phyloP scores from a whole-genome alignment of 2,797 vertebrate species.

The Cossypha caffra region DNA sequence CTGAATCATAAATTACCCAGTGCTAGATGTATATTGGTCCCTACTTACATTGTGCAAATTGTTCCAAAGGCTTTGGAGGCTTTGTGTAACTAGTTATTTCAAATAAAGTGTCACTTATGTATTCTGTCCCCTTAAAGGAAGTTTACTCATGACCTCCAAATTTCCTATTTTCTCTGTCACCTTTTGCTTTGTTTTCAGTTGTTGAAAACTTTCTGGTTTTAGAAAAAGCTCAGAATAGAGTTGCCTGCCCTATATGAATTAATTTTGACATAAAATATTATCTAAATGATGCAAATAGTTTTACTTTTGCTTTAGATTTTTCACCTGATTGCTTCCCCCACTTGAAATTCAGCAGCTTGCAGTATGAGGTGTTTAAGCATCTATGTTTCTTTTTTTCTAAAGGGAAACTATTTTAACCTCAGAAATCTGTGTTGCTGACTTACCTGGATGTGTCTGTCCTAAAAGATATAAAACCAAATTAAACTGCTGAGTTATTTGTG shows the following conservation, averaged over 20 bases:
- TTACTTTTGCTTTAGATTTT: neutral
- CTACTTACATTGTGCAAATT: neutral
- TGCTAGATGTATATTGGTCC: neutral
- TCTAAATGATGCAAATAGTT: neutral
- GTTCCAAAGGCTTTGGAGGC: neutral
- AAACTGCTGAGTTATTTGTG: neutral
- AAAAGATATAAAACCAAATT: neutral
- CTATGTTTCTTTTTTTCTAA: neutral
- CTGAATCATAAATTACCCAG: neutral
- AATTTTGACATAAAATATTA: neutral
- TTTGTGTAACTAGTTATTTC: neutral
- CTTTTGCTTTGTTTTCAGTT: neutral
- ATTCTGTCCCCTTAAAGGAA: neutral
- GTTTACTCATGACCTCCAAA: neutral
- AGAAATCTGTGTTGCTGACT: neutral
- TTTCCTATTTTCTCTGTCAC: neutral
- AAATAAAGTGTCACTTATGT: neutral
- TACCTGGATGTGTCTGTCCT: neutral
- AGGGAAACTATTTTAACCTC: neutral
- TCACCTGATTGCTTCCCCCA: neutral
- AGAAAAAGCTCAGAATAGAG: neutral
- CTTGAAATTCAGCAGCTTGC: neutral
- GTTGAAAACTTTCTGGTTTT: neutral
- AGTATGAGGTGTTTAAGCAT: neutral
- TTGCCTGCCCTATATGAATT: neutral